Base-by-base conservation (phyloP, 2,888 invertebrate species). In the Xylota sylvarum region DNA sequence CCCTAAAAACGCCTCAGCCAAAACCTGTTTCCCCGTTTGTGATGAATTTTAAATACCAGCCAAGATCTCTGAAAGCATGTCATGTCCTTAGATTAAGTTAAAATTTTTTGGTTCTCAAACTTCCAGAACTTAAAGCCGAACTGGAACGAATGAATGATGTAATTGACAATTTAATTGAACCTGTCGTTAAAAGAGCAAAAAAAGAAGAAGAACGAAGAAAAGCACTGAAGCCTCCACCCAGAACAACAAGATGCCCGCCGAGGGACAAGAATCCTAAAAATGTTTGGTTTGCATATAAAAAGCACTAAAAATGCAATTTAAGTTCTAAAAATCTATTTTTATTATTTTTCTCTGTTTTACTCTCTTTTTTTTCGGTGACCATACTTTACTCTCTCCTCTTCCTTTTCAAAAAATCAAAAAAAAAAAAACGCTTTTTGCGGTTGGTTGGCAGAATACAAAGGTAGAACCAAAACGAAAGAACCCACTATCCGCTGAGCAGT, bases 81-180 rank as follows among this genome's bases (percentile, higher is more conserved):
- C n/a, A 23, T 23, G 23, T 23, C 23, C 23, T 23, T 23, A 23
- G 23, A 2, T 23, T 23, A 3, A 23, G 23, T 23, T 23, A 23
- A 23, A 23, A 23, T 23, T 1, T 2, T 2, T 1, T 23, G 2
- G 3, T 23, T 23, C 23, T 23, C 23, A 23, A 23, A 23, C 23
- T 69, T 69, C 27, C 73, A 88, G 89, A 89, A 60, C 76, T 88
- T 3, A 80, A 86, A 43, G 67, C 76, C 7, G 93, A 93, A 83
- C 88, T 93, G 5, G 88, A 89, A 48, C 89, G 92, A 40, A 90
- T 93, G 88, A 90, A 91, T 19, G 90, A 90, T 81, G 89, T 92
- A 30, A 92, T 93, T 67, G 92, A 93, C 56, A 88, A 90, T 56
- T 88, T 93, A 88, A 92, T 93, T 67, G 90, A 90, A 19, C 93